These are phyloP conservation scores for Metopia argyrocephala DNA, from an alignment of 2,888 invertebrate genomes.

Conservation along the genomic window DNA sequence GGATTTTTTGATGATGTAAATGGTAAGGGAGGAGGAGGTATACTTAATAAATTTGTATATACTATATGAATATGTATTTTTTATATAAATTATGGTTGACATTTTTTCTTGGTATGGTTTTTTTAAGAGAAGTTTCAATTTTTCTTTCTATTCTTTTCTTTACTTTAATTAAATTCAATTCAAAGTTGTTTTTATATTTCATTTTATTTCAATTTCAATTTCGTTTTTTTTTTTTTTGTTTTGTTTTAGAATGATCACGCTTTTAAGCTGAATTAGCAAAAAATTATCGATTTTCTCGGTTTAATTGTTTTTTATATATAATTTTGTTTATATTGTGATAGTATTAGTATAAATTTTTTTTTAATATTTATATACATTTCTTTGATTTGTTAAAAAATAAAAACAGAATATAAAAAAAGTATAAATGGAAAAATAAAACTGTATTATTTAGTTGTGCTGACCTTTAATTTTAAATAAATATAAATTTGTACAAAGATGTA, in stretches of 20 bases:
- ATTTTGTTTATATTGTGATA: conserved; percentile 55
- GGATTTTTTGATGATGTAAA: conserved; percentile 16
- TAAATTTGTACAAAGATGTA: no score
- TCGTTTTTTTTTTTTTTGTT: conserved; percentile 18
- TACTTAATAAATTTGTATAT: conserved; percentile 54
- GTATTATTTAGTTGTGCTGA: no score
- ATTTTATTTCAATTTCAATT: no score
- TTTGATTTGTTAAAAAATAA: conserved; percentile 5
- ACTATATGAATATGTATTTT: conserved; percentile 52
- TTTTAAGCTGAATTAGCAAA: conserved; percentile 62
- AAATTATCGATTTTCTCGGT: conserved; percentile 51
- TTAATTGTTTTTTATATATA: conserved; percentile 39
- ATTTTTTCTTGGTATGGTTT: conserved; percentile 33
- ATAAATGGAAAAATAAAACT: no score
- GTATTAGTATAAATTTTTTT: conserved; percentile 37
- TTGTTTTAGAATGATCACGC: conserved; percentile 63
- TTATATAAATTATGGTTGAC: conserved; percentile 44
- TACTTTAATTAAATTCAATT: conserved; percentile 30
- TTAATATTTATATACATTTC: conserved; percentile 33
- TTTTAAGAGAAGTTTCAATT: conserved; percentile 33
- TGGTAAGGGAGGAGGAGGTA: conserved; percentile 36
- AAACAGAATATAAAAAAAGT: not conserved
- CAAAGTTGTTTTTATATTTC: conserved; percentile 43
- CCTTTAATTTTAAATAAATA: no score
- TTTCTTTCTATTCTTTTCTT: conserved; percentile 23